These are phyloP conservation scores for Caenorhabditis uteleia DNA, from an alignment of 2,888 invertebrate genomes.

Conservation along the genomic window DNA sequence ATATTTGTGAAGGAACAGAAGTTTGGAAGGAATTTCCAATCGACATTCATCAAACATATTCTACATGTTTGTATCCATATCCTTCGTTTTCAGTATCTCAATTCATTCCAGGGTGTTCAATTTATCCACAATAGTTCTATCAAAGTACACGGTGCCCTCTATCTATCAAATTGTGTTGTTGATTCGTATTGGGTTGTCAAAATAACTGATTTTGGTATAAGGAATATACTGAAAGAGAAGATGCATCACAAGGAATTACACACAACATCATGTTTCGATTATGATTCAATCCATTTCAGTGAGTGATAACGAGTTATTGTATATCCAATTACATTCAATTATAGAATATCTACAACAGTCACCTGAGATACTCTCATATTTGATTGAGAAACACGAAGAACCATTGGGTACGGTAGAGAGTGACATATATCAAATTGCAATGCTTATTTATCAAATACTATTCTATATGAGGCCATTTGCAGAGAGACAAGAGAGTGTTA, in stretches of 20 bases:
- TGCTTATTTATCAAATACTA: slow-evolving; percentile 53
- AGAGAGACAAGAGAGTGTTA: slow-evolving; percentile 32
- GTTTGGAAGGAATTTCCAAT: slow-evolving; percentile 53
- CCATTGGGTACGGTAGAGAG: slow-evolving; percentile 31
- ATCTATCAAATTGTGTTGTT: slow-evolving; percentile 53
- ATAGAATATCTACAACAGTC: slow-evolving; percentile 49
- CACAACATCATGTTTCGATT: slow-evolving; percentile 9
- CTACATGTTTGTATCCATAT: slow-evolving; percentile 24
- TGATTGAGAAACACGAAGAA: slow-evolving; percentile 33
- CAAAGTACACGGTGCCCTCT: slow-evolving; percentile 49
- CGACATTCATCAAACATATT: slow-evolving; percentile 53
- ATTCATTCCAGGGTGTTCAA: slow-evolving; percentile 40
- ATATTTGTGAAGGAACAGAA: slow-evolving; percentile 47
- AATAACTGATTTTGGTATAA: slow-evolving; percentile 52
- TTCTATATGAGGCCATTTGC: slow-evolving; percentile 47
- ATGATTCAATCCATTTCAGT: slow-evolving; percentile 30
- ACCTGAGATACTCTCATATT: slow-evolving; percentile 34
- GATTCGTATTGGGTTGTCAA: slow-evolving; percentile 58
- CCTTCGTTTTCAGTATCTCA: neutral
- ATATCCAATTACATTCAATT: neutral
- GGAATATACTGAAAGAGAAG: slow-evolving; percentile 34
- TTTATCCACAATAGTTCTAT: slow-evolving; percentile 47
- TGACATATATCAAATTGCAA: slow-evolving; percentile 53
- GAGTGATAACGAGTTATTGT: neutral
- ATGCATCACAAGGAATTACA: slow-evolving; percentile 37